phyloP scores from a whole-genome alignment of 2,888 invertebrate species.

The Lathronympha strigana region DNA sequence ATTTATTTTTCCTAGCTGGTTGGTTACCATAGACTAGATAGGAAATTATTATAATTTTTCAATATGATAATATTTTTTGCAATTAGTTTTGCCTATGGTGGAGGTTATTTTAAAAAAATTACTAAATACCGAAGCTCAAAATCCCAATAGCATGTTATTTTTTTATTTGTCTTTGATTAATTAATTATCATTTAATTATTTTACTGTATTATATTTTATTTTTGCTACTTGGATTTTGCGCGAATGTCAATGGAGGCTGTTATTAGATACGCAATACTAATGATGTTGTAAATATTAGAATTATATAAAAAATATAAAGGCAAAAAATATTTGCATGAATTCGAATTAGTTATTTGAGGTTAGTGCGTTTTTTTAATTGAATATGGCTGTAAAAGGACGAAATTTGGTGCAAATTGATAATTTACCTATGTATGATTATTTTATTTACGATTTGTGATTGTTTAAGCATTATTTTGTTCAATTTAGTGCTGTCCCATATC shows the following conservation, averaged over 20 bases:
- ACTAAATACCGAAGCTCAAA: conserved; percentile 32
- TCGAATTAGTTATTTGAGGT: conserved; percentile 26
- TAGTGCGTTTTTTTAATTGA: conserved; percentile 14
- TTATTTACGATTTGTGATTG: conserved; percentile 11
- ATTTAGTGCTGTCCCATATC: background rate
- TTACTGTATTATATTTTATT: conserved; percentile 23
- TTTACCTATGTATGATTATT: background rate
- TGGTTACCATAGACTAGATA: background rate
- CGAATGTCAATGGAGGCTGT: conserved; percentile 35
- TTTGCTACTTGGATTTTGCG: conserved; percentile 40
- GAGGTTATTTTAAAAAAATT: conserved; percentile 33
- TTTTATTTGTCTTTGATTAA: background rate
- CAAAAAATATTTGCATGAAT: conserved; percentile 38
- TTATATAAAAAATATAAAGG: conserved; percentile 26
- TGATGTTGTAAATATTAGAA: conserved; percentile 27
- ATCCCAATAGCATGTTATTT: conserved; percentile 32
- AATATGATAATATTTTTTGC: conserved; percentile 16
- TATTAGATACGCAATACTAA: conserved; percentile 28
- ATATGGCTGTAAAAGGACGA: conserved; percentile 21
- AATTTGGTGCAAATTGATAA: conserved; percentile 33
- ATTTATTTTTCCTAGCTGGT: conserved; percentile 10
- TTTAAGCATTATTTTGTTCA: background rate
- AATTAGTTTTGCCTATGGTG: conserved; percentile 20
- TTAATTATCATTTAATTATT: background rate
- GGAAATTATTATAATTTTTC: background rate